Conservation (phyloP, 2,888 invertebrate genomes). For the Autographa pulchrina region DNA sequence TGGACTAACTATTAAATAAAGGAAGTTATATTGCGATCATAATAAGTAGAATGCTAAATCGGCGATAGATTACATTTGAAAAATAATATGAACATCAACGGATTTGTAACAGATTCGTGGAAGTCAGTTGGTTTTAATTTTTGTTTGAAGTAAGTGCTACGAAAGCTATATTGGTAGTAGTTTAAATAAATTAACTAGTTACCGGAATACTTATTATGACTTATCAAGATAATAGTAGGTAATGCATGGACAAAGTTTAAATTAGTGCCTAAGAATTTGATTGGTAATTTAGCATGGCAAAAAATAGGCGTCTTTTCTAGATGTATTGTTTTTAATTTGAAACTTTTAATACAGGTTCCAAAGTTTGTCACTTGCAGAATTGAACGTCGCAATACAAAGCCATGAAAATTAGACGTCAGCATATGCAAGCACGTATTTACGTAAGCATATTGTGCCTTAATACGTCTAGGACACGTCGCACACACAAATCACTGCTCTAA, state of each 20-base stretch:
- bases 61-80: neutral
- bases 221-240: no score
- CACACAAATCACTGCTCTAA: constrained; percentile 86
- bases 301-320: no score
- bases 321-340: no score
- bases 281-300: no score
- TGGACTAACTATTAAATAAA: constrained; percentile 33
- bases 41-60: constrained; percentile 3
- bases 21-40: constrained; percentile 23
- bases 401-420: constrained; percentile 16
- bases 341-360: neutral
- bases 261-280: no score
- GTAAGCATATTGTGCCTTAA: constrained; percentile 59
- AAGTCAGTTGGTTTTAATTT: no score
- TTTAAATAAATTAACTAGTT: no score
- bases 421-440: constrained; percentile 44
- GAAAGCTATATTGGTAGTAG: no score
- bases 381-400: constrained; percentile 7
- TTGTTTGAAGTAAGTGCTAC: no score
- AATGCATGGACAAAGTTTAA: no score
- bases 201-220: no score
- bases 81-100: neutral
- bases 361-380: neutral
- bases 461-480: constrained; percentile 82
- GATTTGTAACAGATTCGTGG: neutral